phyloP scores from a whole-genome alignment of 2,113 vertebrate species.

The Ovibos moschatus region DNA sequence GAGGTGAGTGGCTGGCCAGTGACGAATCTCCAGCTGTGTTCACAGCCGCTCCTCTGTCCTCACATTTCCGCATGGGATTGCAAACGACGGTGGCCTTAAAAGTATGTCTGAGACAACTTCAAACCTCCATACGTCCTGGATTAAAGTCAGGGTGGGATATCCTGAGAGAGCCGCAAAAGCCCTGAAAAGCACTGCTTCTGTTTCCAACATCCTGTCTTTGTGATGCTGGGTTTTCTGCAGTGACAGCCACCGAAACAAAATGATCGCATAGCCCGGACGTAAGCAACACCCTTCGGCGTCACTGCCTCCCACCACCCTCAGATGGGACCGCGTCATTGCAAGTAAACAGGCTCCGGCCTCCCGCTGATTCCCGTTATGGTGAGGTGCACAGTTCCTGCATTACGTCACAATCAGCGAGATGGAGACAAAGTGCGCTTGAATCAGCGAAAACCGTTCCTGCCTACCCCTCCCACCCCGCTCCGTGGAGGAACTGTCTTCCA shows the following conservation, averaged over 20 bases:
- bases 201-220: background rate
- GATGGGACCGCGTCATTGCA: fast-evolving
- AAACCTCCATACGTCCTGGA: background rate
- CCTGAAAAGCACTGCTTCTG: background rate
- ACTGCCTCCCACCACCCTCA: background rate
- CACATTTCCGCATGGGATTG: background rate
- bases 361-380: fast-evolving
- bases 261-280: fast-evolving
- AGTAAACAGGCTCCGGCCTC: background rate
- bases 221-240: background rate
- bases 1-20: background rate
- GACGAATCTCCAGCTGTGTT: background rate
- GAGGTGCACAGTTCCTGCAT: background rate
- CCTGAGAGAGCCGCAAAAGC: background rate
- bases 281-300: fast-evolving
- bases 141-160: background rate
- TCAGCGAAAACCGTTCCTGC: background rate
- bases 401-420: background rate
- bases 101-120: background rate
- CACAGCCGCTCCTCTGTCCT: background rate
- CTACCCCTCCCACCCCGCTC: background rate
- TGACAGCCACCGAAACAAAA: background rate
- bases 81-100: background rate
- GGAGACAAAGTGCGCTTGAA: background rate
- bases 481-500: background rate